Percentiles rank a stretch among this genome's conserved stretches.
Conservation (phyloP, 2,888 invertebrate species). For the Lepidochrysops patricia region DNA sequence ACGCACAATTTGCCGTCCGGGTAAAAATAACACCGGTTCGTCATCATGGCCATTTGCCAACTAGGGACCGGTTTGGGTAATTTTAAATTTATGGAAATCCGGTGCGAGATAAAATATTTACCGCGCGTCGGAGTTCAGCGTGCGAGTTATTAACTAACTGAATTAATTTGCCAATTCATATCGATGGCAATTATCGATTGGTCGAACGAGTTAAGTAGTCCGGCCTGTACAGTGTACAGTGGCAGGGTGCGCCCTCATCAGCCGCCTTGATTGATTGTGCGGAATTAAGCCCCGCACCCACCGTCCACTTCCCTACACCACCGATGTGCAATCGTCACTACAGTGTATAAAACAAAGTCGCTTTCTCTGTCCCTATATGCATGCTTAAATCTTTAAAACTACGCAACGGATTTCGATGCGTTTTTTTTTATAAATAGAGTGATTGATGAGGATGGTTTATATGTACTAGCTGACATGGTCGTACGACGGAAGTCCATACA, state of each 20-base stretch:
- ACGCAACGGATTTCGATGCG: too few species aligned
- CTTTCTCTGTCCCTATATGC: too few species aligned
- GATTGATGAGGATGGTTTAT: background rate
- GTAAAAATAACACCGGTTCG: conserved; percentile 28
- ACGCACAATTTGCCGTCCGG: conserved; percentile 17
- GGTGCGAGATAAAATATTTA: conserved; percentile 47
- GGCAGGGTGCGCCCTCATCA: conserved; percentile 50
- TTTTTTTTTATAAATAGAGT: too few species aligned
- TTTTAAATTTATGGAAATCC: conserved; percentile 60
- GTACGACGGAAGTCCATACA: too few species aligned
- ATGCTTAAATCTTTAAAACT: too few species aligned
- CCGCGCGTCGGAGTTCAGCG: conserved; percentile 18
- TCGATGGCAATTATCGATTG: conserved; percentile 41
- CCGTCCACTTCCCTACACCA: conserved; percentile 30
- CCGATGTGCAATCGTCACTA: background rate
- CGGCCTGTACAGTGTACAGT: conserved; percentile 43
- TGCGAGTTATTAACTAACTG: conserved; percentile 38
- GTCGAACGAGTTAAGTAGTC: conserved; percentile 42
- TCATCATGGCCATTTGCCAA: conserved; percentile 52
- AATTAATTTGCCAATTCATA: conserved; percentile 40
- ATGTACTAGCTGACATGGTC: too few species aligned
- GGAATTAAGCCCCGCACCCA: conserved; percentile 56
- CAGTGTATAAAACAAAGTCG: too few species aligned
- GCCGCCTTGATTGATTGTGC: conserved; percentile 61
- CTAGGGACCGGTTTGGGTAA: conserved; percentile 44